A percentile compares a stretch with the other conserved stretches of the same genome.
phyloP scores from a whole-genome alignment of 2,113 vertebrate species.

The Mola mola region DNA sequence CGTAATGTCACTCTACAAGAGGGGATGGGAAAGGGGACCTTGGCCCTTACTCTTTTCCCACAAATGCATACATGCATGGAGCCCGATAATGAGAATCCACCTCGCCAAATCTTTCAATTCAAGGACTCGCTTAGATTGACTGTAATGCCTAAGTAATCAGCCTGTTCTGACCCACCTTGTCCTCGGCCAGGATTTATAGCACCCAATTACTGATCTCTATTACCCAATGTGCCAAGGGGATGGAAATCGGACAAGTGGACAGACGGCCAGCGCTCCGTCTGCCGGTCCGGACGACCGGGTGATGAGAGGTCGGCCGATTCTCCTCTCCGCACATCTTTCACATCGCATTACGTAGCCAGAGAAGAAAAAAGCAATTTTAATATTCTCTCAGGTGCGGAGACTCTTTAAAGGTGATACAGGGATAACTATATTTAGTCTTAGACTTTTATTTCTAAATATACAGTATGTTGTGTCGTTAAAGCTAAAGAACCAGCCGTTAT shows the following conservation, averaged over 20 bases:
- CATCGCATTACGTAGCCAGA: too few relatives aligned
- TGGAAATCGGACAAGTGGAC: conserved; percentile 66
- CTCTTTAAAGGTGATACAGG: too few relatives aligned
- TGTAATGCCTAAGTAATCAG: conserved; percentile 82
- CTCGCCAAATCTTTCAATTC: conserved; percentile 71
- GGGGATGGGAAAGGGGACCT: conserved; percentile 65
- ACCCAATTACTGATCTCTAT: conserved; percentile 81
- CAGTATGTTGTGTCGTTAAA: too few relatives aligned
- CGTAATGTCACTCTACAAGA: too few relatives aligned
- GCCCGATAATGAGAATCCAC: conserved; percentile 77
- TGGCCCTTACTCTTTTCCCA: too few relatives aligned
- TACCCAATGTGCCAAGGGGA: conserved; percentile 72
- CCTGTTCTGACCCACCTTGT: conserved; percentile 83
- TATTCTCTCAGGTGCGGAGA: too few relatives aligned
- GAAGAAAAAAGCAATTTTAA: too few relatives aligned
- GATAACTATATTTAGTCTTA: too few relatives aligned
- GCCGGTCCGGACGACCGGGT: conserved; percentile 61
- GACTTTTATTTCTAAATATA: too few relatives aligned
- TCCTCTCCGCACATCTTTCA: conserved; percentile 23
- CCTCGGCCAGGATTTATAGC: conserved; percentile 81
- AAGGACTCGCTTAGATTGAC: conserved; percentile 76
- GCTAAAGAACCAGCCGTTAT: too few relatives aligned
- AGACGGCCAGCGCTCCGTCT: too few relatives aligned
- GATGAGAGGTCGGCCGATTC: conserved; percentile 42
- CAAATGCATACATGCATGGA: conserved; percentile 60